Evolutionary conservation across 2,888 invertebrate genomes (phyloP).

Genomic region (Chymomyza procnemis): DNA sequence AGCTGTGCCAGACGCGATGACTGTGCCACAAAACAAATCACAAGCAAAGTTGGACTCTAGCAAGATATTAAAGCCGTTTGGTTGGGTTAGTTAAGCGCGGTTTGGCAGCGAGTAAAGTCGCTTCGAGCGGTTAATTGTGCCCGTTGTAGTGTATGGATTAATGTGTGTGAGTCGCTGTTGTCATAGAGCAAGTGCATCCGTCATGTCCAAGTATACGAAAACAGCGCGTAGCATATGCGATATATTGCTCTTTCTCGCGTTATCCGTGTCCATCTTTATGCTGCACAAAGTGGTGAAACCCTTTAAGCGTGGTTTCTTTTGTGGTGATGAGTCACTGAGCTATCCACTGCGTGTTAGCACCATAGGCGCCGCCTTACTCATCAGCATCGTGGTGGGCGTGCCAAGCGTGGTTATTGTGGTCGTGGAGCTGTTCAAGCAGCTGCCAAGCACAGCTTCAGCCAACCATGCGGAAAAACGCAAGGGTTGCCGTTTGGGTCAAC

Average conservation of each 20-base stretch:
- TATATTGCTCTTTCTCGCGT: slow-evolving; percentile 63
- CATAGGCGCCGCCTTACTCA: slow-evolving; percentile 42
- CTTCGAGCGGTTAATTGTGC: slow-evolving; percentile 26
- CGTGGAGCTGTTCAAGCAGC: slow-evolving; percentile 70
- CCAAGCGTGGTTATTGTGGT: slow-evolving; percentile 64
- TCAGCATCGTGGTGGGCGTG: slow-evolving; percentile 49
- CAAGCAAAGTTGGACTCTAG: slow-evolving; percentile 42
- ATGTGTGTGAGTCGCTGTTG: neutral
- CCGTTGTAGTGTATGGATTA: neutral
- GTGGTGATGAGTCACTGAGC: slow-evolving; percentile 71
- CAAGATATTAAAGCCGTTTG: slow-evolving; percentile 40
- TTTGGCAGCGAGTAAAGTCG: slow-evolving; percentile 43
- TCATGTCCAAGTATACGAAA: slow-evolving; percentile 62
- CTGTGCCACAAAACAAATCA: slow-evolving; percentile 20
- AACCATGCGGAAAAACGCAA: slow-evolving; percentile 29
- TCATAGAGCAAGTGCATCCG: slow-evolving; percentile 1
- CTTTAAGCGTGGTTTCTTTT: slow-evolving; percentile 71
- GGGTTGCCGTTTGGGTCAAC: slow-evolving; percentile 48
- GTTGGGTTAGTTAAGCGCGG: slow-evolving; percentile 60
- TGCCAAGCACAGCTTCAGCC: slow-evolving; percentile 30
- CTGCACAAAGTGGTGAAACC: slow-evolving; percentile 60
- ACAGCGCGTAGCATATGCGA: slow-evolving; percentile 68
- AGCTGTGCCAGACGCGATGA: slow-evolving; percentile 15
- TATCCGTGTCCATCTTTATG: slow-evolving; percentile 58
- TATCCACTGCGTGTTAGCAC: slow-evolving; percentile 63